Base-by-base conservation (phyloP, 2,888 invertebrate genomes). In the Galerucella pusilla region DNA sequence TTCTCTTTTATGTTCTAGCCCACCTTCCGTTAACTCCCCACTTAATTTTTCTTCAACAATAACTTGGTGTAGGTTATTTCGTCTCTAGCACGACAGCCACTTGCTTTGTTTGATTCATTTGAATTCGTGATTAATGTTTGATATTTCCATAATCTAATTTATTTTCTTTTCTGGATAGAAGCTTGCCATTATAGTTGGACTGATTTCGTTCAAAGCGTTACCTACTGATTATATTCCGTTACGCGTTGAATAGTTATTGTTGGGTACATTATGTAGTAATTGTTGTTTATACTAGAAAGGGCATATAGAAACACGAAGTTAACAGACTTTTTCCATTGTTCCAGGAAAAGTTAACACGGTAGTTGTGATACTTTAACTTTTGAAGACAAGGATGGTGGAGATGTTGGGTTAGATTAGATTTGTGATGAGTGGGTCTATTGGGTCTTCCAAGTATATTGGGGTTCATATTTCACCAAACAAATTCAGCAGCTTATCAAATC, bases 1-100 rank as follows among this genome's bases (percentile, higher is more conserved):
- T 71, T 71, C 57, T 57, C 64, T 71, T 71, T 71, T 71, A 71
- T 64, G 71, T 71, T 71, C 71, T 71, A 65, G 57, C 71, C n/a
- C 71, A 71, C 71, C 71, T 64, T 57, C 65, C n/a, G 64, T 71
- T 64, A 64, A 64, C 54, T 54, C 52, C 28, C 63, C 54, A 65
- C 57, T 64, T 46, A 65, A 64, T 65, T 71, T 65, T 71, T 65
- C 64, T 71, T 45, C 46, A 71, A 71, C 71, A 71, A 71, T 71
- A 71, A 71, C 65, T 71, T 71, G 16, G 20, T 57, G 64, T 65
- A 57, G 54, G 42, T 71, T 70, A 70, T 63, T 70, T 57, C 65
- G 45, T 57, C 54, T 65, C 57, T 65, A 45, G 57, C 20, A 57
- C 65, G 64, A 71, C 71, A 71, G 71, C 65, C 42, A 64, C 52